A percentile compares a stretch with the other conserved stretches of the same genome.
Evolutionary conservation across 2,797 vertebrate species (phyloP).

Genomic region (Anableps anableps): DNA sequence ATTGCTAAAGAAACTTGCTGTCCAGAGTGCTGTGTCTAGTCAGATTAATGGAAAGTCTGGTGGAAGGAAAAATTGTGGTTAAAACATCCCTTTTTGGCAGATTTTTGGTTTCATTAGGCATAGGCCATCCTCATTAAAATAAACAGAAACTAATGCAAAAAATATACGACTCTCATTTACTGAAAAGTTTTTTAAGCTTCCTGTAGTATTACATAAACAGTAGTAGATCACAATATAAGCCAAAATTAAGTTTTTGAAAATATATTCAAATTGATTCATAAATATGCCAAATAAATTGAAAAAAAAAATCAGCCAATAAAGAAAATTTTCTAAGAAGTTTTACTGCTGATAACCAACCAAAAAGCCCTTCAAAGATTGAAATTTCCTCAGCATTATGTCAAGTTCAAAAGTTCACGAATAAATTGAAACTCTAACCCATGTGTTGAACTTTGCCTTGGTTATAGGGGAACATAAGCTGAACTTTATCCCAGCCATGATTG

Average conservation of each 20-base stretch:
- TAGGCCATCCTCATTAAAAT: background rate
- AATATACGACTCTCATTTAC: background rate
- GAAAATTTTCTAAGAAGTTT: background rate
- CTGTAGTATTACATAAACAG: background rate
- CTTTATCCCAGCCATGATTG: constrained; percentile 97
- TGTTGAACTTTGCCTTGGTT: constrained; percentile 31
- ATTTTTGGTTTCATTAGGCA: background rate
- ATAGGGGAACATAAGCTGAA: constrained; percentile 96
- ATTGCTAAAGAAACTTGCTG: background rate
- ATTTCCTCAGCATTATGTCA: constrained; percentile 21
- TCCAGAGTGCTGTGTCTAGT: background rate
- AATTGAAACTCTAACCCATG: constrained; percentile 17
- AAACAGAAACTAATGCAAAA: background rate
- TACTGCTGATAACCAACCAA: background rate
- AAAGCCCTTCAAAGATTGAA: background rate
- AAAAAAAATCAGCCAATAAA: background rate
- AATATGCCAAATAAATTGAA: background rate
- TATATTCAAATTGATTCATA: background rate
- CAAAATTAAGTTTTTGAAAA: background rate
- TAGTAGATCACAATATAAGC: background rate
- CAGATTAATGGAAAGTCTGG: background rate
- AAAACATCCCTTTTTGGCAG: background rate
- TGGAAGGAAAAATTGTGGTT: background rate
- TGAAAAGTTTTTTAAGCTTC: too few relatives aligned
- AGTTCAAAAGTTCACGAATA: background rate